Conservation (phyloP, 1,140 invertebrate species). For the Chionoecetes opilio region DNA sequence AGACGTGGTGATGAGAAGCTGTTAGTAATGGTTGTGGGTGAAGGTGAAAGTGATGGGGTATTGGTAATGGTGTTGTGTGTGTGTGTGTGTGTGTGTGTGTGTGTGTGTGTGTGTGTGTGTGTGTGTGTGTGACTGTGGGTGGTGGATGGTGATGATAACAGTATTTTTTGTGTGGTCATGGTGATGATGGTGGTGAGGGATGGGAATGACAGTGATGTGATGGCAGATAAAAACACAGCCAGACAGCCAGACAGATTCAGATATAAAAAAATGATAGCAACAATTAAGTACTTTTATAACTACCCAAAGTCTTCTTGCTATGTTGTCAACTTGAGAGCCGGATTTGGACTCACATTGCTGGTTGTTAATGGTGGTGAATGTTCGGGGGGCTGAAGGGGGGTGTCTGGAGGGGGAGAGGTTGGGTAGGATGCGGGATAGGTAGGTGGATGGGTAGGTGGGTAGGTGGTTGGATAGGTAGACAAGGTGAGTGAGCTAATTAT, state of each 20-base stretch:
- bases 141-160: background rate
- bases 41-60: background rate
- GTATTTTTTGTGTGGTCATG: background rate
- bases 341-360: background rate
- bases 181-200: background rate
- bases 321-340: background rate
- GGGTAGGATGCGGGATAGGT: background rate
- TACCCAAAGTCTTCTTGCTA: background rate
- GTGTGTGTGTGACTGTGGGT: too few species aligned
- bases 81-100: too few species aligned
- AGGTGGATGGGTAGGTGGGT: background rate
- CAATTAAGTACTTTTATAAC: too few species aligned
- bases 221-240: background rate
- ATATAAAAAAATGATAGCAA: background rate
- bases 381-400: background rate
- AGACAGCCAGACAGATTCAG: background rate
- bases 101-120: too few species aligned
- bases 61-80: background rate
- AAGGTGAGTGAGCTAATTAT: constrained; percentile 5
- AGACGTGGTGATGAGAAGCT: background rate
- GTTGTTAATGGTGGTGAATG: background rate
- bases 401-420: background rate
- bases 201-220: background rate
- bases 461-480: background rate
- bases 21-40: background rate